These are phyloP conservation scores for Tachina fera DNA, from an alignment of 2,888 invertebrate genomes.

Conservation along the genomic window DNA sequence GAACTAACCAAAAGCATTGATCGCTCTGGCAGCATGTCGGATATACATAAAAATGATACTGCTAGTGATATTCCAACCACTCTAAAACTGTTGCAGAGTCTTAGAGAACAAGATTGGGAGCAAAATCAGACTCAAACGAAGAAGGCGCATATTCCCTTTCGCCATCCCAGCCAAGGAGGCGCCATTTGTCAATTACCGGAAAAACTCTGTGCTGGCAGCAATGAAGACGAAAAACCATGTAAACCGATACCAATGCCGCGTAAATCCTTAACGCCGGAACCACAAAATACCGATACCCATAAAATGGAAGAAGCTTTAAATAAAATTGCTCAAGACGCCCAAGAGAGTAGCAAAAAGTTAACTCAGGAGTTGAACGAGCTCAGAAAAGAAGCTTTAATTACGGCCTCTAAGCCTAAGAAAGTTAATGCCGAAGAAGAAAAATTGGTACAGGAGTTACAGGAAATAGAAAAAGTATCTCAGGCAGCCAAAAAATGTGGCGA, in stretches of 20 bases:
- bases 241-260: conserved; percentile 85
- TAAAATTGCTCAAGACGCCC: conserved; percentile 89
- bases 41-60: conserved; percentile 81
- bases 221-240: conserved; percentile 68
- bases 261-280: conserved; percentile 83
- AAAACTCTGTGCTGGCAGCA: conserved; percentile 72
- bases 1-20: conserved; percentile 84
- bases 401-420: conserved; percentile 77
- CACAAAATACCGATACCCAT: conserved; percentile 80
- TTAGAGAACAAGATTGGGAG: conserved; percentile 79
- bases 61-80: conserved; percentile 79
- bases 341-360: conserved; percentile 88
- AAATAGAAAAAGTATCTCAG: conserved; percentile 83
- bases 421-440: conserved; percentile 75
- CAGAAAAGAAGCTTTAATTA: conserved; percentile 80
- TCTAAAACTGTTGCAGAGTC: conserved; percentile 78
- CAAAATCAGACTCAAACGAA: conserved; percentile 61
- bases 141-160: conserved; percentile 77
- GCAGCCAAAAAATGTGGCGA: conserved; percentile 84
- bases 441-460: conserved; percentile 79
- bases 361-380: conserved; percentile 87
- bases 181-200: conserved; percentile 81
- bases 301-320: conserved; percentile 88
- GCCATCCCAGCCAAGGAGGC: conserved; percentile 81
- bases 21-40: conserved; percentile 86